Base-by-base conservation (phyloP, 2,113 vertebrate species). In the Caranx ignobilis region DNA sequence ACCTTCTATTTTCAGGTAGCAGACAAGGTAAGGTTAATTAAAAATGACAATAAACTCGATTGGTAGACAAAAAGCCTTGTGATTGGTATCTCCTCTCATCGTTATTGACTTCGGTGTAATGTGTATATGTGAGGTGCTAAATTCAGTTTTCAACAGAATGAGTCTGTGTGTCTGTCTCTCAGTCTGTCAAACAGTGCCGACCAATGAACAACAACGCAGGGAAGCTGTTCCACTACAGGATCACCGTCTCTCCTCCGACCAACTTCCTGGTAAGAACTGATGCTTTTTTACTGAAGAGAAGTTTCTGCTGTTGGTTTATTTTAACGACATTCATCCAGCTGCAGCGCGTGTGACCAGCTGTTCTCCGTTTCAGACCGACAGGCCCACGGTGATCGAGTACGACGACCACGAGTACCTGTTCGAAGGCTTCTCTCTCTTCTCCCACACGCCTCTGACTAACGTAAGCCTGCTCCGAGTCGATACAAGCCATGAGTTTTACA, bases 321-420 rank as follows among this genome's bases (percentile, higher is more conserved):
- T 21, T 8, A 3, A 3, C 8, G 15, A 59, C 31, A 31, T 59
- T 60, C 13, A 39, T 50, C 3, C 48, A n/a, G 18, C 48, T 50
- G 18, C 57, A 16, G 19, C 52, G 39, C 41, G 43, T 67, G 41
- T 39, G 32, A 48, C 9, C 16, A 50, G 2, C 59, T 55, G 55
- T 21, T 66, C 16, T 63, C 35, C 77, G 80, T 92, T 91, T 63
- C 89, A 99, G 98, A 99, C 98, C 0, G 98, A 99, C 91, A 89
- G 98, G 75, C 98, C 98, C 13, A 99, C 98, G 2, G 98, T 99
- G 85, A 96, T 99, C 65, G 98, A 99, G 82, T 99, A 99, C 35
- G 98, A 99, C 50, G 98, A 99, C 90, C 98, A 99, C 2, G 98
- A 99, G 84, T 99, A 99, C 79, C 97, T 99, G 90, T 99, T 99